phyloP scores from a whole-genome alignment of 2,113 vertebrate species.

The Podiceps cristatus region DNA sequence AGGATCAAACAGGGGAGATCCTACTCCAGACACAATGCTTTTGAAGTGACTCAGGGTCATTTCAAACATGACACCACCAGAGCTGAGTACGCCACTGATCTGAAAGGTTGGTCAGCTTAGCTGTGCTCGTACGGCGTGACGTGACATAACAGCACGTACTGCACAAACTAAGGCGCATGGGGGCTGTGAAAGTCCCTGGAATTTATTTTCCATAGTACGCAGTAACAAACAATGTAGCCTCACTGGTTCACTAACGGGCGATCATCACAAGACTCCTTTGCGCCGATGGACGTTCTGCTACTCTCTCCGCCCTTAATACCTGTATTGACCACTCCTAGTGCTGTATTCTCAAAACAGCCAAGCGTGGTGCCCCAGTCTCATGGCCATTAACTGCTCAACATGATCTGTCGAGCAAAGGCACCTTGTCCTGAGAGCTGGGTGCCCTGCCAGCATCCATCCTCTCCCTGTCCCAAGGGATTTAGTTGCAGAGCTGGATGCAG shows the following conservation, averaged over 20 bases:
- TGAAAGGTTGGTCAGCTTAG: neutral
- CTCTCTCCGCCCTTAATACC: no score
- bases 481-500: neutral
- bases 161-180: neutral
- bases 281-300: neutral
- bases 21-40: neutral
- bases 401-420: neutral
- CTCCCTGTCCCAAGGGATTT: neutral
- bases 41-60: neutral
- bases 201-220: neutral
- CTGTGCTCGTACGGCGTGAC: accelerated
- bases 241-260: neutral
- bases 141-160: neutral
- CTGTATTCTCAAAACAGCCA: neutral
- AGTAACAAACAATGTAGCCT: neutral
- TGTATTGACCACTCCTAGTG: neutral
- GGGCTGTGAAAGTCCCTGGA: neutral
- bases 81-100: neutral
- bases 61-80: neutral
- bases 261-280: neutral
- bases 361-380: neutral
- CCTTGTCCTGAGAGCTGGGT: accelerated
- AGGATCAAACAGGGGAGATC: neutral
- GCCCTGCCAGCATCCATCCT: neutral
- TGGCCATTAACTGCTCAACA: neutral